Evolutionary conservation across 2,888 invertebrate genomes (phyloP).

Genomic region (Agriopis aurantiaria): DNA sequence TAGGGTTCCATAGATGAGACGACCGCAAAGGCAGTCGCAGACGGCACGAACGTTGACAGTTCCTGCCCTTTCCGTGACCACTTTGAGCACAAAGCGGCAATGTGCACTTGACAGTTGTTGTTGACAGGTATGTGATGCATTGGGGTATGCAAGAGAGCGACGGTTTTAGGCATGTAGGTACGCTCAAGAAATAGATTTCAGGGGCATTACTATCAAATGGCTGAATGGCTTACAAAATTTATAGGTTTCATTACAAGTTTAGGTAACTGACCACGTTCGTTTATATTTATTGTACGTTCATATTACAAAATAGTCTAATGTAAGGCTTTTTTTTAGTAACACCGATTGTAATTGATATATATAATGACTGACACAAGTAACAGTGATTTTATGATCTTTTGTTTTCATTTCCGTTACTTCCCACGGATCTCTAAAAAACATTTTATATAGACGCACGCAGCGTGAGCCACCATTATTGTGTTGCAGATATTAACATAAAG

Average conservation of each 20-base stretch:
- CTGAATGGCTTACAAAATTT: too few relatives aligned
- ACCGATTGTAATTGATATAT: neutral
- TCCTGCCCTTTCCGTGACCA: slow-evolving; percentile 7
- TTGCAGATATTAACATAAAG: slow-evolving; percentile 36
- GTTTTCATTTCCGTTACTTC: slow-evolving; percentile 12
- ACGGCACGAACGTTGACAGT: neutral
- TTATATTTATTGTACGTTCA: neutral
- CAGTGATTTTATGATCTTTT: slow-evolving; percentile 15
- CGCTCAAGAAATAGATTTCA: slow-evolving; percentile 9
- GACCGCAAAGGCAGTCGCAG: slow-evolving; percentile 9
- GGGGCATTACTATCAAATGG: neutral
- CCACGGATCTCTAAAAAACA: slow-evolving; percentile 36
- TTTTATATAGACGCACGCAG: slow-evolving; percentile 35
- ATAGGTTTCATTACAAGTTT: neutral
- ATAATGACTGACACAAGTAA: slow-evolving; percentile 4
- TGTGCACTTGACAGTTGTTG: slow-evolving; percentile 19
- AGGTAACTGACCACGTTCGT: neutral
- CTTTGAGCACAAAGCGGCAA: slow-evolving; percentile 25
- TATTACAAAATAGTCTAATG: neutral
- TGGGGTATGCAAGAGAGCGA: neutral
- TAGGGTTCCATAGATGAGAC: slow-evolving; percentile 32
- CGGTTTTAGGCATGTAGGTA: neutral
- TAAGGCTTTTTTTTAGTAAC: neutral
- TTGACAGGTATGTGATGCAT: slow-evolving; percentile 8
- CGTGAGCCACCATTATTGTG: slow-evolving; percentile 40